Conservation (phyloP, 2,797 vertebrate genomes). For the Amazonetta brasiliensis region DNA sequence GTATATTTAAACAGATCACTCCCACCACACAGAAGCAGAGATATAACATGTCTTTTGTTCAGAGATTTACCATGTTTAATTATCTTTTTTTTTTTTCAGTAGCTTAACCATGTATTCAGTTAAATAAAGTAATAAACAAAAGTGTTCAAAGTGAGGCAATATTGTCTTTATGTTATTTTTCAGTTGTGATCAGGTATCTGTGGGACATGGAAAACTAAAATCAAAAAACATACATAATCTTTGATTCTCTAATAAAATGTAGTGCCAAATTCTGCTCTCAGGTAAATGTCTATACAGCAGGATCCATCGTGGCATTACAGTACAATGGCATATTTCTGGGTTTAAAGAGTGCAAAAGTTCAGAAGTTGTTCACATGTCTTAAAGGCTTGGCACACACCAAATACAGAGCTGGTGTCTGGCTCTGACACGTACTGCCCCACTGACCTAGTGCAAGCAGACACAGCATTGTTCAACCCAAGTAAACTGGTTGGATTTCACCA, state of each 20-base stretch:
- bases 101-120: slow-evolving; percentile 76
- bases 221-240: slow-evolving; percentile 29
- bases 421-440: rapidly evolving
- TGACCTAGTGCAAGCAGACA: background rate
- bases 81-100: slow-evolving; percentile 78
- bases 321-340: background rate
- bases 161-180: slow-evolving; percentile 62
- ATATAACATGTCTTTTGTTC: slow-evolving; percentile 71
- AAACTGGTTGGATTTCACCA: background rate
- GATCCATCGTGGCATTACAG: background rate
- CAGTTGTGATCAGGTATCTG: slow-evolving; percentile 57
- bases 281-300: background rate
- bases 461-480: background rate
- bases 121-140: slow-evolving; percentile 78
- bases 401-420: background rate
- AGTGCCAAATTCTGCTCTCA: slow-evolving; percentile 66
- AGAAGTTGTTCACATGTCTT: background rate
- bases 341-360: background rate
- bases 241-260: slow-evolving; percentile 19
- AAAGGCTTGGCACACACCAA: background rate
- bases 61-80: slow-evolving; percentile 79
- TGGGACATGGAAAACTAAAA: slow-evolving; percentile 59
- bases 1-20: slow-evolving; percentile 50
- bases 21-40: slow-evolving; percentile 69
- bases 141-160: slow-evolving; percentile 72